phyloP scores from a whole-genome alignment of 2,113 vertebrate species.

The Mugil cephalus region DNA sequence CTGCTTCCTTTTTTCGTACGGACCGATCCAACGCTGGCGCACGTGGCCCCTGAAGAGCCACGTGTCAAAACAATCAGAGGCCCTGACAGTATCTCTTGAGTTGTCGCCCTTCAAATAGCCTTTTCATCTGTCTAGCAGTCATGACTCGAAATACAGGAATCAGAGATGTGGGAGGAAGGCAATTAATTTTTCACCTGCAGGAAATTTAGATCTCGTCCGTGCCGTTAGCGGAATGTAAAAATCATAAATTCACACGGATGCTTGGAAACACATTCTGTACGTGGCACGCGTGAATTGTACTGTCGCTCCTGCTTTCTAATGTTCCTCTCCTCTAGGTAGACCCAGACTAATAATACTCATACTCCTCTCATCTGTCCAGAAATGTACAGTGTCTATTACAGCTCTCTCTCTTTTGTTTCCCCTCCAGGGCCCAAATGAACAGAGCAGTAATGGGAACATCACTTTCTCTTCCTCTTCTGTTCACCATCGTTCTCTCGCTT shows the following conservation, averaged over 20 bases:
- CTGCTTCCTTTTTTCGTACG: constrained; percentile 21
- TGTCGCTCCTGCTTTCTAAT: constrained; percentile 24
- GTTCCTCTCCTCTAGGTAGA: constrained; percentile 33
- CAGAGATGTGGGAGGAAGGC: constrained; percentile 36
- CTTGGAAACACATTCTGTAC: constrained; percentile 25
- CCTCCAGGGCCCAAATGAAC: constrained; percentile 44
- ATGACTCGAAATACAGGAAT: constrained; percentile 13
- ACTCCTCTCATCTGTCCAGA: constrained; percentile 47
- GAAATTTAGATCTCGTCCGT: constrained; percentile 35
- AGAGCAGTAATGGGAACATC: constrained; percentile 59
- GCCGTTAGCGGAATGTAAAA: constrained; percentile 10
- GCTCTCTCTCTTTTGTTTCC: constrained; percentile 17
- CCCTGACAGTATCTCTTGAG: constrained; percentile 38
- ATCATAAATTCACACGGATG: not conserved
- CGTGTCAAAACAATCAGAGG: constrained; percentile 24
- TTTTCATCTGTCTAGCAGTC: constrained; percentile 40
- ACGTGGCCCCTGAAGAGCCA: constrained; percentile 19
- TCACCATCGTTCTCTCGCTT: constrained; percentile 24
- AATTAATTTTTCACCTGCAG: constrained; percentile 50
- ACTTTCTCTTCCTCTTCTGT: constrained; percentile 30
- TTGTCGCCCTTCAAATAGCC: constrained; percentile 29
- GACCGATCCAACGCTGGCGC: constrained; percentile 9
- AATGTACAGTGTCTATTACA: constrained; percentile 46
- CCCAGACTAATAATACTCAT: constrained; percentile 44
- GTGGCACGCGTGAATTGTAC: constrained; percentile 23